Evolutionary conservation across 2,797 vertebrate genomes (phyloP), one percentile per base, ranked within the genome.

Genomic region (Spheniscus humboldti): DNA sequence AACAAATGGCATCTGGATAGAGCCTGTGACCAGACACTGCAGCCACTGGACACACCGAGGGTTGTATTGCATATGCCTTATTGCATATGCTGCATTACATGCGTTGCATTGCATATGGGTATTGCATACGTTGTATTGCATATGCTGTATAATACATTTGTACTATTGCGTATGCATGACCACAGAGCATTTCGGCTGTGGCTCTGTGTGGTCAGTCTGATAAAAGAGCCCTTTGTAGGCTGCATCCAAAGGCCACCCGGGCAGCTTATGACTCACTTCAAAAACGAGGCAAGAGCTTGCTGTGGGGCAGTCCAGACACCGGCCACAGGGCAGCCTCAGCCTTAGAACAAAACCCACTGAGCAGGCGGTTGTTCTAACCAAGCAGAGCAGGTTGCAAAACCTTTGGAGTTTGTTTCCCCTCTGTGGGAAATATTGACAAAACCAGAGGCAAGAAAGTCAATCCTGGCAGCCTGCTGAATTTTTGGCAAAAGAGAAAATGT

Each of bases 51-150:
- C 52, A 11, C 73, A 5, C 27, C 57, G 12, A 28, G 4, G 37
- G 39, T n/a, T 35, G 35, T 12, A 8, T 1, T 17, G 27, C n/a
- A 0, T 0, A 3, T 5, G 7, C 41, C 13, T 2, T 4, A 0
- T 6, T 35, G 41, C 45, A 30, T 14, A 3, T 2, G 27, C 57
- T 85, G 35, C 31, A n/a, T 2, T 3, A 47, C 47, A 2, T 2
- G 7, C 4, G 6, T 15, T 41, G 35, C 5, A 10, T 56, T 31
- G 8, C 37, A 8, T 13, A 22, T 14, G 45, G 23, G 39, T 31
- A 11, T 41, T 31, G 25, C 10, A 31, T 12, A 31, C 2, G 3
- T 27, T 8, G 52, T 5, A 35, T 39, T 57, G 18, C 57, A 2
- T 8, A 0, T 1, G 45, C 7, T 7, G 15, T 18, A 3, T 11